phyloP scores from a whole-genome alignment of 1,140 invertebrate genomes.

The Meteorus sp. region DNA sequence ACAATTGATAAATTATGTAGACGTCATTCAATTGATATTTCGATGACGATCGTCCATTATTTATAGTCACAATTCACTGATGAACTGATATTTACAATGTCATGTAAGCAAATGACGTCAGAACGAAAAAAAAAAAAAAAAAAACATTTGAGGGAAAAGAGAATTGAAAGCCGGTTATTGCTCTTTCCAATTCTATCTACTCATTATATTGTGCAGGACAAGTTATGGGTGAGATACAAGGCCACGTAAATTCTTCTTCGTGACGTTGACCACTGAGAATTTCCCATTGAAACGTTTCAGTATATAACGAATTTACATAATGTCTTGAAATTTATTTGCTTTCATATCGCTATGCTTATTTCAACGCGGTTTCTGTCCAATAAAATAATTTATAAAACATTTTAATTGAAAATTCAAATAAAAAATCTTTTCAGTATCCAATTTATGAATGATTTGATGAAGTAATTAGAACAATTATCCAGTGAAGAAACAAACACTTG shows the following conservation, averaged over 20 bases:
- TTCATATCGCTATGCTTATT: no score
- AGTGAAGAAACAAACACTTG: no score
- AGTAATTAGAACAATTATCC: no score
- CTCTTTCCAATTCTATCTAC: conserved; percentile 32
- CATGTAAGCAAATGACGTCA: neutral
- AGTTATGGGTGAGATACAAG: conserved; percentile 26
- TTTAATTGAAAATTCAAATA: no score
- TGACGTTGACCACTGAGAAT: conserved; percentile 29
- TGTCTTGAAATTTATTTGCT: neutral
- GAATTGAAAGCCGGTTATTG: conserved; percentile 30
- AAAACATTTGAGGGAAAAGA: conserved; percentile 4
- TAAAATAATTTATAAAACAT: no score
- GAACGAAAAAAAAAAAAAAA: neutral
- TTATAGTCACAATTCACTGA: no score
- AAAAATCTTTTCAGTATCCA: no score
- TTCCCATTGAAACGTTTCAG: neutral
- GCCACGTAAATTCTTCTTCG: conserved; percentile 13
- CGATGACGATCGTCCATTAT: neutral
- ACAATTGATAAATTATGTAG: no score
- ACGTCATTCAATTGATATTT: neutral
- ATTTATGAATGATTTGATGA: no score
- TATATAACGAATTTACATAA: neutral
- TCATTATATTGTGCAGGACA: no score
- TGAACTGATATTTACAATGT: neutral
- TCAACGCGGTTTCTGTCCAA: no score